phyloP scores from a whole-genome alignment of 2,888 invertebrate genomes.

The Euzetes globulus region DNA sequence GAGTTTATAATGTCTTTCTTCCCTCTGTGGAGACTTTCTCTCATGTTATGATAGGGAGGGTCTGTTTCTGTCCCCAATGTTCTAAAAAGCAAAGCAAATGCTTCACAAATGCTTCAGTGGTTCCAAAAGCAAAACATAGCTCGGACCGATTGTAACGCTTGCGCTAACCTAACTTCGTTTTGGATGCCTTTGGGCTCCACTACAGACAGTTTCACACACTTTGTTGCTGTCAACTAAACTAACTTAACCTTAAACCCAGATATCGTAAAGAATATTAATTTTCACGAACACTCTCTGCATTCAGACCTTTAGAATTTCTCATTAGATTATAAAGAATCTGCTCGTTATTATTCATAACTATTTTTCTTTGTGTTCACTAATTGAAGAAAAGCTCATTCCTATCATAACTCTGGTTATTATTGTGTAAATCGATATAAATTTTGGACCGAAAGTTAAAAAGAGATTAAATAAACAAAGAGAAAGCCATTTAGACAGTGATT shows the following conservation, averaged over 20 bases:
- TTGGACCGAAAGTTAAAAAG: too few species aligned
- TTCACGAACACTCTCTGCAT: too few species aligned
- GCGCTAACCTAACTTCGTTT: conserved; percentile 3
- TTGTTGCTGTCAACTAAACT: not conserved
- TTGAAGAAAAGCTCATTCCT: too few species aligned
- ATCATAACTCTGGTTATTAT: too few species aligned
- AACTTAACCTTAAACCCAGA: not conserved
- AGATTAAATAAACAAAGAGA: too few species aligned
- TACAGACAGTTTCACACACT: conserved; percentile 16
- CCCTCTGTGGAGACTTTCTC: not conserved
- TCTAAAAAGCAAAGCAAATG: not conserved
- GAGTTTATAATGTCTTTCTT: not conserved
- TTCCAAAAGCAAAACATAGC: not conserved
- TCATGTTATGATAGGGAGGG: conserved; percentile 15
- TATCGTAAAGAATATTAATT: too few species aligned
- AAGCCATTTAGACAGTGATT: too few species aligned
- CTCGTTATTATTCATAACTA: too few species aligned
- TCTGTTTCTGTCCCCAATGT: conserved; percentile 5
- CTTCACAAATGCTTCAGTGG: not conserved
- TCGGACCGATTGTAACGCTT: not conserved
- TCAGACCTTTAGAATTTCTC: too few species aligned
- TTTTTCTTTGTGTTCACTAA: too few species aligned
- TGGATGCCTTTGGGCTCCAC: not conserved
- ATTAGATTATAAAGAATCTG: too few species aligned
- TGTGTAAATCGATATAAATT: too few species aligned